phyloP scores from a whole-genome alignment of 1,140 invertebrate genomes.

The Drosophila mauritiana region DNA sequence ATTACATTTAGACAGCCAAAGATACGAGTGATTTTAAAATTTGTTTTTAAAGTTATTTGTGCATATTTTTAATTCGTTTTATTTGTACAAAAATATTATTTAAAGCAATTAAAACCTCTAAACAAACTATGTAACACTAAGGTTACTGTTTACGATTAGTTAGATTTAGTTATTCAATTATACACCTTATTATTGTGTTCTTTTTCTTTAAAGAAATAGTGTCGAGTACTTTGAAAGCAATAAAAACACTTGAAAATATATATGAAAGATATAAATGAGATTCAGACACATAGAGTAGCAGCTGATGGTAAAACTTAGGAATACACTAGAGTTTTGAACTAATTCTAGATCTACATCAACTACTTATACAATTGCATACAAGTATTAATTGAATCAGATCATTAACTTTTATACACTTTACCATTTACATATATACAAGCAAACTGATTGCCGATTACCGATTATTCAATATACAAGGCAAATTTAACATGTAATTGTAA shows the following conservation, averaged over 20 bases:
- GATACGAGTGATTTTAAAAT: slow-evolving; percentile 26
- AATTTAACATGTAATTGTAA: slow-evolving; percentile 52
- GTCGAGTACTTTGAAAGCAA: slow-evolving; percentile 67
- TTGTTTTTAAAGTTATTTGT: slow-evolving; percentile 25
- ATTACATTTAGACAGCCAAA: slow-evolving; percentile 48
- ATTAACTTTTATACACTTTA: slow-evolving; percentile 83
- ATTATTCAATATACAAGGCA: slow-evolving; percentile 40
- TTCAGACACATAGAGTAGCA: slow-evolving; percentile 41
- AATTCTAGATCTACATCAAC: slow-evolving; percentile 63
- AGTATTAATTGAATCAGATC: slow-evolving; percentile 69
- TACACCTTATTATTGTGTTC: no score
- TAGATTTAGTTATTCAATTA: slow-evolving; percentile 14
- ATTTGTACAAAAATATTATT: slow-evolving; percentile 34
- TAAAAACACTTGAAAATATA: slow-evolving; percentile 50
- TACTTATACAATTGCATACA: slow-evolving; percentile 61
- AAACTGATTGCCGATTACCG: slow-evolving; percentile 35
- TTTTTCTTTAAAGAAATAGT: slow-evolving; percentile 20
- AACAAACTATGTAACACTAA: not conserved
- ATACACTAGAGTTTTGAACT: slow-evolving; percentile 40
- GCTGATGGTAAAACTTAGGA: slow-evolving; percentile 34
- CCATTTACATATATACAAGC: slow-evolving; percentile 69
- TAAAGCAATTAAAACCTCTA: slow-evolving; percentile 1
- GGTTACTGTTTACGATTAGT: slow-evolving; percentile 9
- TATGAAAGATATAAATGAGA: slow-evolving; percentile 26
- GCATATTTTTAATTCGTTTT: slow-evolving; percentile 33